A percentile compares a stretch with the other conserved stretches of the same genome.
These are phyloP conservation scores for Keiferia lycopersicella DNA, from an alignment of 2,888 invertebrate species.

Conservation along the genomic window DNA sequence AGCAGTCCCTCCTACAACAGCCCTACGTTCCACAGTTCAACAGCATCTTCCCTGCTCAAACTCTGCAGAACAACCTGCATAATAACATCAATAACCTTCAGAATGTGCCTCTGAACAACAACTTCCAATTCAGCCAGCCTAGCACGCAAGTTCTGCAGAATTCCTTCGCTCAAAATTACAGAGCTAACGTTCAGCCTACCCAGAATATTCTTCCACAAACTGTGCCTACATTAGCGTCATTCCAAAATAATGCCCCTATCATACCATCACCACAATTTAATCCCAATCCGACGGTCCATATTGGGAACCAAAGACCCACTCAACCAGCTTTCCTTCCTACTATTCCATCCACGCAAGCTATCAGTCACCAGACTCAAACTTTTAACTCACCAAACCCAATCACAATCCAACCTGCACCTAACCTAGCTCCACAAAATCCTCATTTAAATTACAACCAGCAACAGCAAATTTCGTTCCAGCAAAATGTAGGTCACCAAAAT, in stretches of 20 bases:
- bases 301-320: slow-evolving; percentile 67
- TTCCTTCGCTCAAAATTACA: slow-evolving; percentile 53
- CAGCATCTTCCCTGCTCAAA: slow-evolving; percentile 56
- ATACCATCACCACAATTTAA: slow-evolving; percentile 55
- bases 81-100: slow-evolving; percentile 33
- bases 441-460: slow-evolving; percentile 48
- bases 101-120: slow-evolving; percentile 49
- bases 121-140: slow-evolving; percentile 60
- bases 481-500: slow-evolving; percentile 55
- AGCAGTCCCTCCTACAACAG: slow-evolving; percentile 50
- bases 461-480: slow-evolving; percentile 59
- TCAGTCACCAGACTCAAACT: slow-evolving; percentile 40
- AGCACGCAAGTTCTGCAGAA: slow-evolving; percentile 53
- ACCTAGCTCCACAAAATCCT: slow-evolving; percentile 63
- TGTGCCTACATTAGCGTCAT: slow-evolving; percentile 63
- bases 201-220: slow-evolving; percentile 62
- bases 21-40: slow-evolving; percentile 70
- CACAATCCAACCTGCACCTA: slow-evolving; percentile 73
- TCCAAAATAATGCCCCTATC: slow-evolving; percentile 57
- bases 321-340: slow-evolving; percentile 69
- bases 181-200: slow-evolving; percentile 52
- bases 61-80: slow-evolving; percentile 49
- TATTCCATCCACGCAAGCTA: slow-evolving; percentile 54
- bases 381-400: slow-evolving; percentile 69
- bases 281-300: slow-evolving; percentile 52